A percentile compares a stretch with the other conserved stretches of the same genome.
phyloP scores from a whole-genome alignment of 1,140 invertebrate species.

The Euura lappo region DNA sequence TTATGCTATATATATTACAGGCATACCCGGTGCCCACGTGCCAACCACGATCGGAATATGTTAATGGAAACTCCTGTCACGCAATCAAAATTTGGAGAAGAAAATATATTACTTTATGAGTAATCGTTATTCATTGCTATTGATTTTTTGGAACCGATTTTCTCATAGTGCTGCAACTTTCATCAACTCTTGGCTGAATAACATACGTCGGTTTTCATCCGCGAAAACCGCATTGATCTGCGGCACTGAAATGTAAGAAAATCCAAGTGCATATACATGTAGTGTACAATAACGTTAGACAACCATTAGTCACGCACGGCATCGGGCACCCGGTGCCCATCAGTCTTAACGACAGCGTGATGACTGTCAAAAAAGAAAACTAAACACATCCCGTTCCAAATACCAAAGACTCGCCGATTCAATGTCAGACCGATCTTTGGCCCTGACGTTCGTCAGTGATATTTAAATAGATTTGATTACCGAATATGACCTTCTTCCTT shows the following conservation, averaged over 20 bases:
- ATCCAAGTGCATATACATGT: background rate
- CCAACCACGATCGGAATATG: conserved; percentile 10
- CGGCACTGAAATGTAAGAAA: no score
- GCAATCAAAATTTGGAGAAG: background rate
- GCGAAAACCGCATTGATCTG: no score
- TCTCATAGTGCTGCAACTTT: no score
- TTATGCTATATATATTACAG: conserved; percentile 31
- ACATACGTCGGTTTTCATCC: no score
- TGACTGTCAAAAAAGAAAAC: conserved; percentile 1
- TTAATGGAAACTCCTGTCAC: background rate
- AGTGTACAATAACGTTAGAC: background rate
- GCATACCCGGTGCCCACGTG: conserved; percentile 34
- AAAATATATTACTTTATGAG: no score
- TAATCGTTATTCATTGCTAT: background rate
- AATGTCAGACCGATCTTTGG: background rate
- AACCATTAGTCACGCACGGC: conserved; percentile 1
- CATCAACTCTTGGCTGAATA: no score
- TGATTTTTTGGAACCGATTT: no score
- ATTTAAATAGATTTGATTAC: background rate
- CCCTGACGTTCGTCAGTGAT: background rate
- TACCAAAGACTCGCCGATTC: conserved; percentile 6
- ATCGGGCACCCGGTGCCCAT: background rate
- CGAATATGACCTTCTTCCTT: background rate
- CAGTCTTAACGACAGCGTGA: conserved; percentile 5
- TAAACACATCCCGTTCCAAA: background rate